Conservation (phyloP, 2,888 invertebrate genomes). For the Mesoligia furuncula region DNA sequence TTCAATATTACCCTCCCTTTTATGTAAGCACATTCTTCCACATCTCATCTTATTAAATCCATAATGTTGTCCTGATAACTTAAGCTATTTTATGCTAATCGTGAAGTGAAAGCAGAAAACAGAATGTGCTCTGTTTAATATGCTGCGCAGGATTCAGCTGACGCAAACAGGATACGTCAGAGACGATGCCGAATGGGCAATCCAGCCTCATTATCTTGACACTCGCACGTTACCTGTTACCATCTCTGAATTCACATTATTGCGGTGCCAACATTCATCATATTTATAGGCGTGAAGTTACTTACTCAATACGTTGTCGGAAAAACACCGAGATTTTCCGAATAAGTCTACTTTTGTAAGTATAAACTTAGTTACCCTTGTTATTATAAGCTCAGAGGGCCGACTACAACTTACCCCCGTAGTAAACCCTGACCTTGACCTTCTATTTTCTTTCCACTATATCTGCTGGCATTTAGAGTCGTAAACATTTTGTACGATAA, state of each 20-base stretch:
- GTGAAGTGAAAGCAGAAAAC: slow-evolving; percentile 29
- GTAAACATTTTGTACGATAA: slow-evolving; percentile 41
- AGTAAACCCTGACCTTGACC: slow-evolving; percentile 38
- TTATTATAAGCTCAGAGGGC: slow-evolving; percentile 23
- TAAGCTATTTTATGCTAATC: slow-evolving; percentile 54
- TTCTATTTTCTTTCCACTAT: slow-evolving; percentile 32
- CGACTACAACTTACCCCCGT: slow-evolving; percentile 25
- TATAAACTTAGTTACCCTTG: slow-evolving; percentile 6
- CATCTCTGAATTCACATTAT: slow-evolving; percentile 31
- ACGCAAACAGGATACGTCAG: slow-evolving; percentile 47
- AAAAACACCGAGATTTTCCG: slow-evolving; percentile 31
- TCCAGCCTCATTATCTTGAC: slow-evolving; percentile 44
- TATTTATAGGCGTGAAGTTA: slow-evolving; percentile 19
- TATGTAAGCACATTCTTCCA: slow-evolving; percentile 41
- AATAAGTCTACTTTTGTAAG: slow-evolving; percentile 21
- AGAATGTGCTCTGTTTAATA: slow-evolving; percentile 57
- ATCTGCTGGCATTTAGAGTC: slow-evolving; percentile 37
- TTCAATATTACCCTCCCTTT: slow-evolving; percentile 39
- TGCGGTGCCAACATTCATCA: slow-evolving; percentile 31
- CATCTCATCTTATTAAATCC: slow-evolving; percentile 52
- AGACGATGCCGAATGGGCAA: slow-evolving; percentile 35
- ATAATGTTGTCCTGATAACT: slow-evolving; percentile 44
- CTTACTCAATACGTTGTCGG: slow-evolving; percentile 20
- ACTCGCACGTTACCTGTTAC: slow-evolving; percentile 36
- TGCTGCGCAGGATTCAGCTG: slow-evolving; percentile 58